Conservation (phyloP, 1,140 invertebrate species). For the Sinella curviseta region DNA sequence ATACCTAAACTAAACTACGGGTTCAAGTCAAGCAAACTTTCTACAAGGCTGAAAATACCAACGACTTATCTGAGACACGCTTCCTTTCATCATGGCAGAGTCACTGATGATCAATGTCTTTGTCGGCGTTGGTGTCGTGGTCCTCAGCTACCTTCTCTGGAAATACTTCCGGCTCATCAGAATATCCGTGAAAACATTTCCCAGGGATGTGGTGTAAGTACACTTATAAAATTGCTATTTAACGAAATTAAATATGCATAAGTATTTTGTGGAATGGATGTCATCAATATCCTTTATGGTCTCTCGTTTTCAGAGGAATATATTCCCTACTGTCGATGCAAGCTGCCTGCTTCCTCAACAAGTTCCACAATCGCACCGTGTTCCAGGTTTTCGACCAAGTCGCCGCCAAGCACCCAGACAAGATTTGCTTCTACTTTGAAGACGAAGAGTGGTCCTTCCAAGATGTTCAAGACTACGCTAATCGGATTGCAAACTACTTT, state of each 20-base stretch:
- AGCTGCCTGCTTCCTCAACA: background rate
- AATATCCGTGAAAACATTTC: background rate
- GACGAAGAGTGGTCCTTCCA: conserved; percentile 70
- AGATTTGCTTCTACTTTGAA: conserved; percentile 69
- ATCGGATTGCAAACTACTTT: conserved; percentile 58
- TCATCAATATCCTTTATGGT: background rate
- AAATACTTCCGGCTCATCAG: background rate
- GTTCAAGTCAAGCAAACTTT: background rate
- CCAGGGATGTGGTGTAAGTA: background rate
- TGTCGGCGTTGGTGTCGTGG: background rate
- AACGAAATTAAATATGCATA: background rate
- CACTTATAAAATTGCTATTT: background rate
- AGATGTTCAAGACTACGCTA: conserved; percentile 56
- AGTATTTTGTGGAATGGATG: background rate
- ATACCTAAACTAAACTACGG: too few species aligned
- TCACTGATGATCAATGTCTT: background rate
- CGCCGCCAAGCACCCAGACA: conserved; percentile 57
- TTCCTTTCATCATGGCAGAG: background rate
- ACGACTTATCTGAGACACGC: too few species aligned
- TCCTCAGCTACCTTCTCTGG: background rate
- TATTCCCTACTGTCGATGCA: background rate
- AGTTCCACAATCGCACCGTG: conserved; percentile 58
- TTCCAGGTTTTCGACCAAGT: conserved; percentile 63
- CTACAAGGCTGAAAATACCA: too few species aligned
- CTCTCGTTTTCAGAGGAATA: background rate